Conservation (phyloP, 2,113 vertebrate species). For the Oenanthe melanoleuca region DNA sequence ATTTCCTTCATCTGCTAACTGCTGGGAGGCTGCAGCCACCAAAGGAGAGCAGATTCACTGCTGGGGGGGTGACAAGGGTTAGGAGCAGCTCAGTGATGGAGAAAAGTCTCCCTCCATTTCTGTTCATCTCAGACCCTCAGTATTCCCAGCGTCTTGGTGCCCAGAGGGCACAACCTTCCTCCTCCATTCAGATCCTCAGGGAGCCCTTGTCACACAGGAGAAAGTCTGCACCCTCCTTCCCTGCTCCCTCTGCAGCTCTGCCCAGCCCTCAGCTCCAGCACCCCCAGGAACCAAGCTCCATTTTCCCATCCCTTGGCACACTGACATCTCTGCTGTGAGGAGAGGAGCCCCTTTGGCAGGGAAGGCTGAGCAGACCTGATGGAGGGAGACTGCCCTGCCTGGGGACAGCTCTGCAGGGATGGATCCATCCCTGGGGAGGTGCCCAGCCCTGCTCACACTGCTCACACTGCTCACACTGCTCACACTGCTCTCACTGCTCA, state of each 20-base stretch:
- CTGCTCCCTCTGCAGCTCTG: not conserved
- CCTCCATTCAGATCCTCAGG: not conserved
- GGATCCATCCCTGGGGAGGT: not conserved
- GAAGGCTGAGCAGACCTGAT: not conserved
- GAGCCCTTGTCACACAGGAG: not conserved
- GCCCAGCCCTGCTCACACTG: not conserved
- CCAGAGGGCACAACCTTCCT: not conserved
- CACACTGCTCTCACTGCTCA: not conserved
- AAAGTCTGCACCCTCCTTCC: not conserved
- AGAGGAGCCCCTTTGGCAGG: not conserved
- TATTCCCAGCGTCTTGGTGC: not conserved
- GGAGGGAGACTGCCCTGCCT: not conserved
- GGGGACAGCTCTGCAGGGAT: not conserved
- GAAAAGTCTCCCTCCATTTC: not conserved
- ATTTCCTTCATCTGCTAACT: not conserved
- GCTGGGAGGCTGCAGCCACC: not conserved
- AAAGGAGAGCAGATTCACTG: not conserved
- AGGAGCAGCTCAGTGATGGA: not conserved
- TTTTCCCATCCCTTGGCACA: not conserved
- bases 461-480: not conserved
- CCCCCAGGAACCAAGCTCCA: accelerated
- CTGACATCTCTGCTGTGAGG: not conserved
- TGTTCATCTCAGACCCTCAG: not conserved
- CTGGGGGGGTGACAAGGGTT: not conserved
- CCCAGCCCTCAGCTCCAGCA: not conserved